Evolutionary conservation across 1,140 invertebrate species (phyloP).

Genomic region (Vanessa atalanta): DNA sequence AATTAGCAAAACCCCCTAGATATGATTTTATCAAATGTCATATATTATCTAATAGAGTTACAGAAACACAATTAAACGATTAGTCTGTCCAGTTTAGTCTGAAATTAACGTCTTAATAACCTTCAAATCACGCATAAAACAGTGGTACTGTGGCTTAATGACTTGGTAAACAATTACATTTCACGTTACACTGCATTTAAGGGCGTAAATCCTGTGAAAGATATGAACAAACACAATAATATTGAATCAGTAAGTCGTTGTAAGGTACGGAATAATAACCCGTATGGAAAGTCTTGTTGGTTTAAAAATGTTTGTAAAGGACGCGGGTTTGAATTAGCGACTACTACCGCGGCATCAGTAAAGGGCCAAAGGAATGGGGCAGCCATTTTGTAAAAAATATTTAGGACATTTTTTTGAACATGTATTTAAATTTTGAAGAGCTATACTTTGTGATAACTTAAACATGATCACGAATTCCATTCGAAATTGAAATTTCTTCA

Average conservation of each 20-base stretch:
- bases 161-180: conserved; percentile 46
- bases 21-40: too few species aligned
- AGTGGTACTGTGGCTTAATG: conserved; percentile 42
- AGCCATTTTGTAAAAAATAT: not conserved
- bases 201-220: conserved; percentile 28
- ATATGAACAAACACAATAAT: conserved; percentile 1
- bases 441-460: too few species aligned
- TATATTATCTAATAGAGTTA: too few species aligned
- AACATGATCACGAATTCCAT: too few species aligned
- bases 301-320: conserved; percentile 50
- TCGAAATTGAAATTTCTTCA: too few species aligned
- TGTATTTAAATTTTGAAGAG: too few species aligned
- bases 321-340: conserved; percentile 52
- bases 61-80: conserved; percentile 1
- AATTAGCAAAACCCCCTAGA: too few species aligned
- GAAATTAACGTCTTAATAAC: conserved; percentile 39
- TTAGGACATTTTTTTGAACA: not conserved
- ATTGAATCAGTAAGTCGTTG: conserved; percentile 6
- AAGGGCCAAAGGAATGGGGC: conserved; percentile 26
- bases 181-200: conserved; percentile 37
- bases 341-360: conserved; percentile 50
- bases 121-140: conserved; percentile 40
- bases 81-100: conserved; percentile 25
- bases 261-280: conserved; percentile 35
- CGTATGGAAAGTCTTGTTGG: conserved; percentile 44